These are phyloP conservation scores for Thumatha senex DNA, from an alignment of 2,888 invertebrate species.

Conservation along the genomic window DNA sequence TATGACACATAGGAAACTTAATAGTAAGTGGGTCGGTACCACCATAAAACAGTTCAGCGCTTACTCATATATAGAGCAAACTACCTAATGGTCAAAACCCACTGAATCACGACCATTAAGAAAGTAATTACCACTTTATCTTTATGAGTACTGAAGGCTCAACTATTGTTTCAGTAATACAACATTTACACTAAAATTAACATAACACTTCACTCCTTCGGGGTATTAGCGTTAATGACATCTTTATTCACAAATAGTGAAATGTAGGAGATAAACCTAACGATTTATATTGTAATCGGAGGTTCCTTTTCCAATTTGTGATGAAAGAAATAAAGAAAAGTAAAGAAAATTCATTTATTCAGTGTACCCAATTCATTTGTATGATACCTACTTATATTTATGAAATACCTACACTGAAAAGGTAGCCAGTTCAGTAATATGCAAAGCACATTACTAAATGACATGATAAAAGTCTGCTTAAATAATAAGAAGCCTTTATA, in stretches of 20 bases:
- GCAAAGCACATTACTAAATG: too few relatives aligned
- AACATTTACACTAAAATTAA: constrained; percentile 40
- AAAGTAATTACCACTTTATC: constrained; percentile 72
- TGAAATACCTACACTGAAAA: too few relatives aligned
- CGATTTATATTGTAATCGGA: not conserved
- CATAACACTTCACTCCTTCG: not conserved
- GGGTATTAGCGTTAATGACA: not conserved
- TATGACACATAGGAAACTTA: constrained; percentile 26
- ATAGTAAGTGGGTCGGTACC: constrained; percentile 31
- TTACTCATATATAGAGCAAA: constrained; percentile 35
- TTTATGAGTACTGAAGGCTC: constrained; percentile 64
- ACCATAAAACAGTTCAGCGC: constrained; percentile 37
- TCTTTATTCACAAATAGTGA: not conserved
- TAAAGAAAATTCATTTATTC: too few relatives aligned
- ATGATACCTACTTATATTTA: too few relatives aligned
- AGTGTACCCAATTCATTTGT: too few relatives aligned
- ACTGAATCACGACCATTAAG: constrained; percentile 53
- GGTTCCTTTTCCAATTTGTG: too few relatives aligned
- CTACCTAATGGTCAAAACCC: constrained; percentile 36
- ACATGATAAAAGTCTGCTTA: too few relatives aligned
- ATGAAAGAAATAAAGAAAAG: too few relatives aligned
- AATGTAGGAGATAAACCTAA: not conserved
- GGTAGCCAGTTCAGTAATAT: too few relatives aligned
- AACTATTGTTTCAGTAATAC: constrained; percentile 45
- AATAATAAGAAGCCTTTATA: too few relatives aligned